Evolutionary conservation across 2,797 vertebrate species (phyloP).

Genomic region (Chlorospingus semifuscus): DNA sequence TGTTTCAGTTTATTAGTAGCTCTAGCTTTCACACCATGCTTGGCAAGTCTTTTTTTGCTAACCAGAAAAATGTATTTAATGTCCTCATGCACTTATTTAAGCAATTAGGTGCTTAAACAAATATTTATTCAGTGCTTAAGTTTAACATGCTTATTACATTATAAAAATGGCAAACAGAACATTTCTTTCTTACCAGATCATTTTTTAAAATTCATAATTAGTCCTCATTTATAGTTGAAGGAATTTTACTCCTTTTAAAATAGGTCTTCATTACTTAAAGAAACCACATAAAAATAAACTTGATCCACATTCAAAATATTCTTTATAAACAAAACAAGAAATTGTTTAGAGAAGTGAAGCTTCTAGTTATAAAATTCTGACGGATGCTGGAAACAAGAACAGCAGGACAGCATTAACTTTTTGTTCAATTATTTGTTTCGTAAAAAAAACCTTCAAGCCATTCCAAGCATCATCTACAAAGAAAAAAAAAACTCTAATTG

Average conservation of each 20-base stretch:
- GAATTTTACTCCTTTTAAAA: constrained; percentile 25
- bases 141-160: constrained; percentile 47
- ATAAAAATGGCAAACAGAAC: constrained; percentile 43
- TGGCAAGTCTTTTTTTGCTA: constrained; percentile 26
- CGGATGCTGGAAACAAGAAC: background rate
- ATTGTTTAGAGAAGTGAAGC: constrained; percentile 33
- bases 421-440: background rate
- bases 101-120: constrained; percentile 58
- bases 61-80: constrained; percentile 29
- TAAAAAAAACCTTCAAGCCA: background rate
- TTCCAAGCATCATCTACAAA: background rate
- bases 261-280: background rate
- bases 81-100: constrained; percentile 41
- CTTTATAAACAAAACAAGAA: constrained; percentile 38
- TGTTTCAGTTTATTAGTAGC: background rate
- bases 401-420: constrained; percentile 24
- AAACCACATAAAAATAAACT: constrained; percentile 54
- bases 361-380: constrained; percentile 8
- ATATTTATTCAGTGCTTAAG: constrained; percentile 51
- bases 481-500: background rate
- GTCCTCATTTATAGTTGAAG: background rate
- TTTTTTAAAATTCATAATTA: constrained; percentile 48
- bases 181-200: background rate
- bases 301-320: constrained; percentile 22
- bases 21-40: background rate